Evolutionary conservation across 2,888 invertebrate species (phyloP), one percentile per base, ranked within the genome.

Genomic region (Rhabditoides inermis): DNA sequence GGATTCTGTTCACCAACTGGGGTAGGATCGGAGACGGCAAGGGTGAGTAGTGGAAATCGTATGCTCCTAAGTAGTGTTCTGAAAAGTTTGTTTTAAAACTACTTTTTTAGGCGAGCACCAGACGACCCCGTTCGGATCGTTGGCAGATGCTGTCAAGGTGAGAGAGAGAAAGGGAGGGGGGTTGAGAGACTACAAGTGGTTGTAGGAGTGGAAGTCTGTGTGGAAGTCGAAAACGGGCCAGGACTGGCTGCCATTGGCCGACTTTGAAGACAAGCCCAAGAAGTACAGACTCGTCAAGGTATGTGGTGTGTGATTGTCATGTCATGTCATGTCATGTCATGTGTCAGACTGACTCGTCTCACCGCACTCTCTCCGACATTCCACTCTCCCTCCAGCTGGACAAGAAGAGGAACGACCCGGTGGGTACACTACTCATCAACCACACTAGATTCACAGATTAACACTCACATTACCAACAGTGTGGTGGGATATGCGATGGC

Each of bases 1-100:
- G 77, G 61, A 66, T 81, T 37, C 61, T 82, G 51, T 81, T 82
- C 72, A 82, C 81, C 15, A 77, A 81, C 28, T 82, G 82, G 81
- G 82, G 82, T 5, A 69, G 81, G 37, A 80, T 82, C 30, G 82
- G 82, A 15, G 77, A 77, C 5, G 57, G 55, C 4, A 22, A 40
- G 15, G 70, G 70, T 35, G 67, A 69, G 41, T 58, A 46, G 27
- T n/a, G n/a, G n/a, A n/a, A n/a, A n/a, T n/a, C n/a, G n/a, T n/a
- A n/a, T n/a, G n/a, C n/a, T n/a, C n/a, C n/a, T n/a, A n/a, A n/a
- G n/a, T n/a, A n/a, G n/a, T n/a, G n/a, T n/a, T n/a, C n/a, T n/a
- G n/a, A n/a, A n/a, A n/a, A n/a, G n/a, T n/a, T n/a, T n/a, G n/a
- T n/a, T n/a, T n/a, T n/a, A n/a, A n/a, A n/a, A n/a, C n/a, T n/a